Evolutionary conservation across 2,113 vertebrate species (phyloP).

Genomic region (Equus quagga): DNA sequence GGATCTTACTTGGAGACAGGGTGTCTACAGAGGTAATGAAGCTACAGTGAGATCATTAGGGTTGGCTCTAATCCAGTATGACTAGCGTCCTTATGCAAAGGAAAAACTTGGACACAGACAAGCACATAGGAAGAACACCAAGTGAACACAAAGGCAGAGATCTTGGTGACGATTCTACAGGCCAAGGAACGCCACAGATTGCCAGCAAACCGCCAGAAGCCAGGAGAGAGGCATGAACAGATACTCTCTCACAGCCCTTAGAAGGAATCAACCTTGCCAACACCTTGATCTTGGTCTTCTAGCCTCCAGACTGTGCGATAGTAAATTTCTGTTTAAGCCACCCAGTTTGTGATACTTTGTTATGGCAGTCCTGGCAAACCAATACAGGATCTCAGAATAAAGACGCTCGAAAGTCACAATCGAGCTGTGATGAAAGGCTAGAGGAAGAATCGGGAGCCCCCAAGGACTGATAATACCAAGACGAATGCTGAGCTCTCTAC

Average conservation of each 20-base stretch:
- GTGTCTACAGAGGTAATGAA: neutral
- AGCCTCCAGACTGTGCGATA: neutral
- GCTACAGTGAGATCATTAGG: neutral
- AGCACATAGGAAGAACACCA: neutral
- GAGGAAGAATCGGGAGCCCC: neutral
- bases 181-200: neutral
- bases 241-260: neutral
- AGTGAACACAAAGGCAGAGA: neutral
- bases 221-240: neutral
- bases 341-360: neutral
- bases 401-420: neutral
- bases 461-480: neutral
- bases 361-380: neutral
- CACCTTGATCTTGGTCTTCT: neutral
- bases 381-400: neutral
- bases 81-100: neutral
- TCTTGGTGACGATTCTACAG: neutral
- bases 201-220: neutral
- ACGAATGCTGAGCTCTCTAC: neutral
- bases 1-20: neutral
- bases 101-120: neutral
- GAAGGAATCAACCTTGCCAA: neutral
- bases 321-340: neutral
- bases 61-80: neutral
- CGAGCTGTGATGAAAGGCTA: neutral